Evolutionary conservation across 2,113 vertebrate genomes (phyloP), one percentile per base, ranked within the genome.

Genomic region (Vulpes vulpes): DNA sequence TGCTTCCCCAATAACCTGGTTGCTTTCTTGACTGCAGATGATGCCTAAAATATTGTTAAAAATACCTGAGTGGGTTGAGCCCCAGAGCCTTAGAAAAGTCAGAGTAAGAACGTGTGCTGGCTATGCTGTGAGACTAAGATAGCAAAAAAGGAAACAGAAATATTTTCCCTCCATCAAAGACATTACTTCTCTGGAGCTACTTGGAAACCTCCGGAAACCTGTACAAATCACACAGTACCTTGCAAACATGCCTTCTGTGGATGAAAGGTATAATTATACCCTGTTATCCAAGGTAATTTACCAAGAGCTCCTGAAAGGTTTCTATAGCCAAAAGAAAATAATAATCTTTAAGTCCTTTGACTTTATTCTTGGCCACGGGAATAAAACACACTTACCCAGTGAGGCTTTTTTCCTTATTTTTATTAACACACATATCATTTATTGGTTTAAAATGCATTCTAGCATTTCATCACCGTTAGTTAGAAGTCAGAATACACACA

Each of bases 301-400:
- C 7, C 10, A 79, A 89, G 71, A 82, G 38, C 62, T 95, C 69
- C 71, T 67, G 3, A 91, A 92, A 84, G 57, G 22, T 74, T 95
- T 82, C 88, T 57, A 53, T 4, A 64, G 64, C 38, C 91, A 27
- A 81, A 94, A 94, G 53, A 97, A 97, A 97, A 83, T 62, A 89
- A 92, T 57, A 30, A 53, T 69, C 16, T 38, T 55, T 60, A 97
- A 79, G 25, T 86, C 22, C 23, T 76, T 90, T 81, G 74, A 95
- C 25, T 90, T 89, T 60, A 79, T 62, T 95, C 43, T 93, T 55
- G 51, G 62, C 69, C 69, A 69, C 9, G 69, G 82, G 23, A 91
- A 94, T 62, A 79, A 71, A 83, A 97, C 43, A 74, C 23, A 55
- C 30, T 71, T 95, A 76, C 15, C 23, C 76, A n/a, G 64, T 25